Evolutionary conservation across 2,113 vertebrate genomes (phyloP), one percentile per base, ranked within the genome.

Genomic region (Zootoca vivipara): DNA sequence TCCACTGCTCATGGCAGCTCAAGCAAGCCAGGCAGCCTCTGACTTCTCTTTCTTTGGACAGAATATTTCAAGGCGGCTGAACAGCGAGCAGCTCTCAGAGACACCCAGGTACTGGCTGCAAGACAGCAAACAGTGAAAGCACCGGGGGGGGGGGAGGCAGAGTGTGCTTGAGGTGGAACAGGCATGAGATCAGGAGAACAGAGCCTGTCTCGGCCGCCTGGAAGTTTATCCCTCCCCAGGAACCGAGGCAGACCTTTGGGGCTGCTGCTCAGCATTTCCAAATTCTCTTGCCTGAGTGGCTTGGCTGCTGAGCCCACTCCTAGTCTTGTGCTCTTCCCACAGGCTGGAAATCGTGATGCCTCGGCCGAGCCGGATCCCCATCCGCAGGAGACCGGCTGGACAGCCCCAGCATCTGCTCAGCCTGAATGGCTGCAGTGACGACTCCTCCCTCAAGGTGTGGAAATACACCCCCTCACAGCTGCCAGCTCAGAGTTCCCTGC

Each of bases 1-100:
- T n/a, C n/a, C 28, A 26, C 26, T 15, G 16, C 70, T 40, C 1
- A 24, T 38, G 33, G 26, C 18, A 28, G 3, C 28, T 79, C 15
- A 33, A 3, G 30, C 13, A n/a, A 35, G 5, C 67, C 20, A 15
- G 69, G 6, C 6, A n/a, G 0, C 38, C 7, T 73, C 73, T 77
- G 40, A 20, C 30, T 46, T 91, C 88, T 95, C 72, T 92, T 38
- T 89, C 83, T 94, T 91, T 64, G 87, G 58, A 2, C 94, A 97
- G 97, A 94, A 10, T 12, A 89, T 94, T 40, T 95, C 89, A 0
- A 92, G 91, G 95, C 94, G 91, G 91, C 91, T 86, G 92, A 93
- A 93, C 0, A 2, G 91, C 88, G 90, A 88, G 56, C 95, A 90
- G 92, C 85, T 89, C 87, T 93, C 22, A 0, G 96, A 91, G 79